Percentiles rank a stretch among this genome's conserved stretches.
Evolutionary conservation across 2,113 vertebrate species (phyloP).

Genomic region (Paraplagusia blochii): DNA sequence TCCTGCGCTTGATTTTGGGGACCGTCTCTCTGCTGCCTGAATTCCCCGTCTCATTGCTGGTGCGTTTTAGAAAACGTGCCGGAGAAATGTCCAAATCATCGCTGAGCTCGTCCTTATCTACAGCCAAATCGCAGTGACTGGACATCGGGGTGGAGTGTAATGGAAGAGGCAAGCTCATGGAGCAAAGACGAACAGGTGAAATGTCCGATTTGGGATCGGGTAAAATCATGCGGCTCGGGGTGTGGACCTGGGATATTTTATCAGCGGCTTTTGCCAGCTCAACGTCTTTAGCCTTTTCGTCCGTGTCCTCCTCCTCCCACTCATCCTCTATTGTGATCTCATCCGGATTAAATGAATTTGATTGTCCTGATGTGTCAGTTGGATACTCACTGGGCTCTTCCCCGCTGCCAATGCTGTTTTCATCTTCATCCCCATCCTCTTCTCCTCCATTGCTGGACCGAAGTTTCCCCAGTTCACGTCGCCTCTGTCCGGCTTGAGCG

Average conservation of each 20-base stretch:
- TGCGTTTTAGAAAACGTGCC: slow-evolving; percentile 78
- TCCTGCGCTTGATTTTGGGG: slow-evolving; percentile 91
- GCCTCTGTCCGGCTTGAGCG: slow-evolving; percentile 72
- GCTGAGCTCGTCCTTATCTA: slow-evolving; percentile 25
- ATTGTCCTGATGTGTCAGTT: slow-evolving; percentile 84
- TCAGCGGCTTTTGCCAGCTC: slow-evolving; percentile 40
- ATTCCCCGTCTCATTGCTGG: slow-evolving; percentile 69
- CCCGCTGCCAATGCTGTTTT: slow-evolving; percentile 75
- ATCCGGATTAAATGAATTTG: slow-evolving; percentile 88
- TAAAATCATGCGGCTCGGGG: slow-evolving; percentile 68
- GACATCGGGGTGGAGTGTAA: slow-evolving; percentile 73
- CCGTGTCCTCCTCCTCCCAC: slow-evolving; percentile 76
- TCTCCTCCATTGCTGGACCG: slow-evolving; percentile 52
- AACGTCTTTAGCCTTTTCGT: slow-evolving; percentile 24
- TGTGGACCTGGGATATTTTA: slow-evolving; percentile 16
- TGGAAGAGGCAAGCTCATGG: slow-evolving; percentile 54
- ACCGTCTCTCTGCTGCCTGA: slow-evolving; percentile 58
- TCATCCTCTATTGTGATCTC: slow-evolving; percentile 93
- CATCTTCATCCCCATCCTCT: slow-evolving; percentile 73
- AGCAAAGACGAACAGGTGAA: slow-evolving; percentile 55
- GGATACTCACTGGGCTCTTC: slow-evolving; percentile 90
- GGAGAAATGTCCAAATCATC: slow-evolving; percentile 4
- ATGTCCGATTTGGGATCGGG: slow-evolving; percentile 67
- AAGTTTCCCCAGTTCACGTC: slow-evolving; percentile 34
- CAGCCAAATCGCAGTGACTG: slow-evolving; percentile 56